phyloP scores from a whole-genome alignment of 1,140 invertebrate species.

The Achatina immaculata region DNA sequence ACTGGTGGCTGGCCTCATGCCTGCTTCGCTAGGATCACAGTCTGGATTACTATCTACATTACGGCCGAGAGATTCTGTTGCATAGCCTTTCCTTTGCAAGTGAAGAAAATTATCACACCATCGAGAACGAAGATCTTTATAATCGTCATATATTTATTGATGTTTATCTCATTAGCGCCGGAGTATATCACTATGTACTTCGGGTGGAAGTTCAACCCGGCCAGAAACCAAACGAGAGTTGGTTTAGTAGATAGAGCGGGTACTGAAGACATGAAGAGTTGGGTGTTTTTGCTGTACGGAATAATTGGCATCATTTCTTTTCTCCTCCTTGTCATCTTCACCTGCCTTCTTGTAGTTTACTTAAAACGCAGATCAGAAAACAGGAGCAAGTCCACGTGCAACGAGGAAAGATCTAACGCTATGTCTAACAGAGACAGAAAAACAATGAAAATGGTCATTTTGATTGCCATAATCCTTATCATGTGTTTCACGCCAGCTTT shows the following conservation, averaged over 20 bases:
- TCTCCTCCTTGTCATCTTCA: background rate
- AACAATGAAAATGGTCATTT: background rate
- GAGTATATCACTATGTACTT: background rate
- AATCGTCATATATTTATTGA: background rate
- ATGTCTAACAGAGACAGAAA: background rate
- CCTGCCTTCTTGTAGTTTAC: background rate
- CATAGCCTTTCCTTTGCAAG: constrained; percentile 5
- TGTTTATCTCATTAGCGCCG: background rate
- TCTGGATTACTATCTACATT: background rate
- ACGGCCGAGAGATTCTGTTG: constrained; percentile 12
- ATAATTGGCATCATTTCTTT: background rate
- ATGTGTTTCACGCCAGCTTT: background rate
- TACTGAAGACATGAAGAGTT: background rate
- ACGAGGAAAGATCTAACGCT: background rate
- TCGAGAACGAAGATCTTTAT: background rate
- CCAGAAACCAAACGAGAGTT: background rate
- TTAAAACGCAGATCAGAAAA: background rate
- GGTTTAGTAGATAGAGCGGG: background rate
- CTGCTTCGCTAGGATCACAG: constrained; percentile 8
- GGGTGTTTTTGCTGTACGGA: background rate
- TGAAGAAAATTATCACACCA: background rate
- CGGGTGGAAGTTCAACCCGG: background rate
- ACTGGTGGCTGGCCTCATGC: background rate
- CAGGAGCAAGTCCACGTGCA: background rate
- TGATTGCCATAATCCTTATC: background rate